Evolutionary conservation across 2,113 vertebrate genomes (phyloP).

Genomic region (Bombycilla garrulus): DNA sequence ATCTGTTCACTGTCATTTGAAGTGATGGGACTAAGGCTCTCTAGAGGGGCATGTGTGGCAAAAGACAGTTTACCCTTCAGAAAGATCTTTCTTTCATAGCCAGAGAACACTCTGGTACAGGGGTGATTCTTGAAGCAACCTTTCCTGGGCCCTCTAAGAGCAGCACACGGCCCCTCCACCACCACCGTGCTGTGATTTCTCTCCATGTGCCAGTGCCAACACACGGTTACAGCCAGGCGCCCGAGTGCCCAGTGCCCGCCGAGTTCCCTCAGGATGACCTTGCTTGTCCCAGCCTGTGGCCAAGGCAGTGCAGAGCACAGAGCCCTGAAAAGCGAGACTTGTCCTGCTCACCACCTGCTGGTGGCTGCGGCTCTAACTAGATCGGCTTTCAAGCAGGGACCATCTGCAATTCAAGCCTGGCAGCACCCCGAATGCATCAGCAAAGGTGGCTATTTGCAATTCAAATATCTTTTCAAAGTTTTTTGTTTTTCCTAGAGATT

Average conservation of each 20-base stretch:
- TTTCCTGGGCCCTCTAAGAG: background rate
- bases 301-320: background rate
- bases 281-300: background rate
- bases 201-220: background rate
- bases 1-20: background rate
- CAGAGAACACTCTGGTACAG: background rate
- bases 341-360: conserved; percentile 37
- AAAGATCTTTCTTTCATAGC: background rate
- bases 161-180: background rate
- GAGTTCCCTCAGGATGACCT: background rate
- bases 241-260: background rate
- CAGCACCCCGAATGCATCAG: background rate
- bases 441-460: background rate
- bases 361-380: background rate
- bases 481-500: background rate
- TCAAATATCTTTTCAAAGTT: background rate
- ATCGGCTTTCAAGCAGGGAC: background rate
- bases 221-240: background rate
- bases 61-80: background rate
- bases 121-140: background rate
- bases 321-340: background rate
- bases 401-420: conserved; percentile 21
- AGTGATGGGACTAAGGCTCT: background rate
- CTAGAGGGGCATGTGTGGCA: background rate
- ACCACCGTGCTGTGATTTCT: background rate